Conservation (phyloP, 2,113 vertebrate genomes). For the Dendropsophus ebraccatus region DNA sequence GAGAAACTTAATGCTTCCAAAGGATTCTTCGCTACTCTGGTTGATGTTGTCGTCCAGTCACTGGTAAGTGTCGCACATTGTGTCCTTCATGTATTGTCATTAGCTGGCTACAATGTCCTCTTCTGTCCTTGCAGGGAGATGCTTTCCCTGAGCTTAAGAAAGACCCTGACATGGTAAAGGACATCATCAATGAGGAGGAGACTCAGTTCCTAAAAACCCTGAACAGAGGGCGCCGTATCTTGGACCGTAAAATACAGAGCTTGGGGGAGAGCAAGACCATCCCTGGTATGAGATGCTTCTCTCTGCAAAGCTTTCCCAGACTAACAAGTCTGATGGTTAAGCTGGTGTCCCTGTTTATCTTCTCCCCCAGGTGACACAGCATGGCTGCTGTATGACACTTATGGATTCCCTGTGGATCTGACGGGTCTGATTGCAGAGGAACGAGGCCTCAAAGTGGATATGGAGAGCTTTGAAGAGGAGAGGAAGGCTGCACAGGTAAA, state of each 20-base stretch:
- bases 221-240: slow-evolving; percentile 93
- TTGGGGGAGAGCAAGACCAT: slow-evolving; percentile 85
- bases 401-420: slow-evolving; percentile 93
- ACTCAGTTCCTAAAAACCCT: slow-evolving; percentile 95
- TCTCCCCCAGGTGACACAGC: slow-evolving; percentile 86
- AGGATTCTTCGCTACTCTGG: slow-evolving; percentile 93
- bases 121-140: slow-evolving; percentile 78
- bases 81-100: no score
- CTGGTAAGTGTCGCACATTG: slow-evolving; percentile 76
- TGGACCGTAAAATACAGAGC: slow-evolving; percentile 95
- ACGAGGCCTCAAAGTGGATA: slow-evolving; percentile 87
- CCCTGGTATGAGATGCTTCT: slow-evolving; percentile 78
- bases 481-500: slow-evolving; percentile 90
- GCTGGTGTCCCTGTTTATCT: neutral
- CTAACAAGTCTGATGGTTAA: neutral
- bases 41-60: slow-evolving; percentile 92
- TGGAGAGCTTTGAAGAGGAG: slow-evolving; percentile 92
- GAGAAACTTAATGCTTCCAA: slow-evolving; percentile 92
- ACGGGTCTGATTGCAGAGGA: slow-evolving; percentile 96
- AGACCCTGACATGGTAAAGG: slow-evolving; percentile 97
- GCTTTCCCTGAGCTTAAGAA: slow-evolving; percentile 96
- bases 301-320: neutral
- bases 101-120: neutral
- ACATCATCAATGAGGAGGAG: slow-evolving; percentile 96
- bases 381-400: slow-evolving; percentile 96